Evolutionary conservation across 2,113 vertebrate genomes (phyloP), one percentile per base, ranked within the genome.

Genomic region (Cinclus cinclus): DNA sequence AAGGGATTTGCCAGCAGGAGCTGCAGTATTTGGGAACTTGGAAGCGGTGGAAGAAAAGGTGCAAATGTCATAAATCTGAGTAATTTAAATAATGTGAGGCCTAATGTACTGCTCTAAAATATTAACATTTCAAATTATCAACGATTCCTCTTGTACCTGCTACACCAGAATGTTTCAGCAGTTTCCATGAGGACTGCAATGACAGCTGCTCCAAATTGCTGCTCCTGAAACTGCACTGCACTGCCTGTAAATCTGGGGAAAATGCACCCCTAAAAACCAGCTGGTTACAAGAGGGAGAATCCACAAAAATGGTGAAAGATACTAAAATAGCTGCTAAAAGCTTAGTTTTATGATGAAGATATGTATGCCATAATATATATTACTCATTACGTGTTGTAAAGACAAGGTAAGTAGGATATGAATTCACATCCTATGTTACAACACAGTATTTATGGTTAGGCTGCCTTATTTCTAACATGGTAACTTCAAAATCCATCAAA

Each of bases 61-160:
- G 25, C 3, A 6, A 71, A 74, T 19, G 47, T 42, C 82, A 89
- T 44, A 83, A 92, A 92, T 59, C 50, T 25, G 47, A 70, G 76
- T 37, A 47, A 47, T 82, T 95, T 91, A 89, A 95, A 95, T 94
- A 90, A 90, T 44, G 64, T 31, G 68, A 44, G 73, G 60, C 70
- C 58, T 95, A 85, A 91, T 85, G 55, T 7, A 46, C 41, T 24
- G 62, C 65, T 77, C 60, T 94, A 83, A 97, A 92, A 94, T 95
- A 95, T 89, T 95, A 89, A 96, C 46, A 49, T 73, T 53, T 64
- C 30, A 68, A 70, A 92, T 96, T 53, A 75, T 56, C 60, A 92
- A 47, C 1, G 41, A 82, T 73, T 89, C 47, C 63, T 85, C 44
- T 82, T 53, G 10, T 5, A 91, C 13, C n/a, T 89, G 70, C 73